These are phyloP conservation scores for Brachyhypopomus occidentalis DNA, from an alignment of 2,113 vertebrate genomes.

Conservation along the genomic window DNA sequence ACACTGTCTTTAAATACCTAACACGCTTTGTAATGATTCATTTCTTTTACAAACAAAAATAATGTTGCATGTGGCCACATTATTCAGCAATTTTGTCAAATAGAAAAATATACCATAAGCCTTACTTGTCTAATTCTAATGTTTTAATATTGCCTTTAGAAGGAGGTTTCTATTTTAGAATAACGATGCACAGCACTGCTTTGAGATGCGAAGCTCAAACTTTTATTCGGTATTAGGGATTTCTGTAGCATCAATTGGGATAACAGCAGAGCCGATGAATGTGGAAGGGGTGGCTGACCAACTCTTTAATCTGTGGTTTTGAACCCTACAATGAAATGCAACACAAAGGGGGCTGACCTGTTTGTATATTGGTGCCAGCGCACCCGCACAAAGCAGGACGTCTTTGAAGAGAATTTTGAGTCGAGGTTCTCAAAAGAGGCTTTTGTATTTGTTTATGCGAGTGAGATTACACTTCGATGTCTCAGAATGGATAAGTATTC, in stretches of 20 bases:
- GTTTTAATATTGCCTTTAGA: slow-evolving; percentile 25
- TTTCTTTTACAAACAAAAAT: too few relatives aligned
- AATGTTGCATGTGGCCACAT: too few relatives aligned
- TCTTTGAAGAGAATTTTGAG: slow-evolving; percentile 52
- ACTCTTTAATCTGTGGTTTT: slow-evolving; percentile 57
- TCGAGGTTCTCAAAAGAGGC: slow-evolving; percentile 42
- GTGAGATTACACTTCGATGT: slow-evolving; percentile 37
- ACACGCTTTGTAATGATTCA: too few relatives aligned
- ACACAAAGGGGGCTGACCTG: slow-evolving; percentile 56
- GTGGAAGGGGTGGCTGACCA: slow-evolving; percentile 51
- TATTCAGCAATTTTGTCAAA: not conserved
- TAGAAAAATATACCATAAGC: not conserved
- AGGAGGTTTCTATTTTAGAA: slow-evolving; percentile 39
- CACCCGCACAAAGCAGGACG: slow-evolving; percentile 50
- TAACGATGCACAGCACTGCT: slow-evolving; percentile 31
- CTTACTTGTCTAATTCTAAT: slow-evolving; percentile 13
- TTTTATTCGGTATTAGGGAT: slow-evolving; percentile 54
- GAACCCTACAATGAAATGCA: slow-evolving; percentile 55
- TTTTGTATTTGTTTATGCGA: slow-evolving; percentile 54
- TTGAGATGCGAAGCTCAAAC: slow-evolving; percentile 50
- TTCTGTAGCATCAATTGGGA: slow-evolving; percentile 51
- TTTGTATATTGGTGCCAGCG: slow-evolving; percentile 53
- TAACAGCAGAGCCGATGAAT: slow-evolving; percentile 52
- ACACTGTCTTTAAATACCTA: too few relatives aligned
- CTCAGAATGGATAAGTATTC: slow-evolving; percentile 25